Evolutionary conservation across 1,140 invertebrate genomes (phyloP).

Genomic region (Zaprionus gabonicus): DNA sequence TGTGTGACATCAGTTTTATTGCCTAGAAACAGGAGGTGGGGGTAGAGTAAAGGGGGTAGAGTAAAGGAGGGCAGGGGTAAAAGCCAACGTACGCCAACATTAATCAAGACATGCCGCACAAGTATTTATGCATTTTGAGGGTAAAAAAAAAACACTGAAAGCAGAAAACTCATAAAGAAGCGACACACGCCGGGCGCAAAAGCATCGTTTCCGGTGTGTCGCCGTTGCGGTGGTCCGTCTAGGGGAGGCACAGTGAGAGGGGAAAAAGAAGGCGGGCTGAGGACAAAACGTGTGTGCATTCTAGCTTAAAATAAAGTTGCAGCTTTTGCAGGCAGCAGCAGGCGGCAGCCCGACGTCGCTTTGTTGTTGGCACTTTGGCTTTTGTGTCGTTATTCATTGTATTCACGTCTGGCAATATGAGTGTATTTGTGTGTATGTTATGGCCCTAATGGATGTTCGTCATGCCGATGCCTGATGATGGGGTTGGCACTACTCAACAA

Average conservation of each 20-base stretch:
- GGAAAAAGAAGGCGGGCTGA: not conserved
- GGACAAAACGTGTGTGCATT: conserved; percentile 70
- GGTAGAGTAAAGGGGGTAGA: not conserved
- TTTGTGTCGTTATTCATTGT: conserved; percentile 82
- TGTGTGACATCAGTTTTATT: conserved; percentile 80
- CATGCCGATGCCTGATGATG: conserved; percentile 23
- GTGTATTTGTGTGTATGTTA: conserved; percentile 41
- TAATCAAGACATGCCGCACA: conserved; percentile 75
- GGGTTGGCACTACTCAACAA: conserved; percentile 38
- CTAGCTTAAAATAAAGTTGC: conserved; percentile 82
- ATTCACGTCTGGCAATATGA: conserved; percentile 59
- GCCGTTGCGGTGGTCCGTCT: conserved; percentile 22
- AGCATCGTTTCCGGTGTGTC: conserved; percentile 78
- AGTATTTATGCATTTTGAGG: conserved; percentile 75
- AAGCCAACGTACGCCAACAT: conserved; percentile 80
- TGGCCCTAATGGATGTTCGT: conserved; percentile 69
- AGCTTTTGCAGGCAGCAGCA: conserved; percentile 40
- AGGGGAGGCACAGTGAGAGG: not conserved
- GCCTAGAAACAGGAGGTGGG: conserved; percentile 24
- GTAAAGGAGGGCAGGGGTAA: conserved; percentile 54
- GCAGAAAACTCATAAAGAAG: conserved; percentile 52
- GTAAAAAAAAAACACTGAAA: conserved; percentile 58
- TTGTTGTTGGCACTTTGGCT: conserved; percentile 76
- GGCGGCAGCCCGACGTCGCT: conserved; percentile 25
- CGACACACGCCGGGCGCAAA: conserved; percentile 79